Base-by-base conservation (phyloP, 2,888 invertebrate genomes). In the Sarcophaga subvicina region DNA sequence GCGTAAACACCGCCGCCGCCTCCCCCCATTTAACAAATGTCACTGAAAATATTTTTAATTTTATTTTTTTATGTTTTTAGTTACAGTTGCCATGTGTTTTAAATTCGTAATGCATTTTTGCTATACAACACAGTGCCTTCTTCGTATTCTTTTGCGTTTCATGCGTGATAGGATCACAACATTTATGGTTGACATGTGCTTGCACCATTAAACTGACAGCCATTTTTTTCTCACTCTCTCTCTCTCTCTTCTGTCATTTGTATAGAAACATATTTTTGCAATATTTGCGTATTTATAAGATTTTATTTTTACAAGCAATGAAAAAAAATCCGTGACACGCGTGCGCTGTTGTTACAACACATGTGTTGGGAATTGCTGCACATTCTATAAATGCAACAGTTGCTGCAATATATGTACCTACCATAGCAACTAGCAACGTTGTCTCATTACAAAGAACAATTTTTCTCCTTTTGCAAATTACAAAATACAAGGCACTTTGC, bases 181-280 rank as follows among this genome's bases (percentile, higher is more conserved):
- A 80, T 77, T 75, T 70, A 75, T 66, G 60, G 78, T 75, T 79
- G 83, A 87, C 86, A 87, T 87, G 83, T 84, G 84, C 86, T 84
- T 60, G 67, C 75, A 84, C 83, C 78, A 84, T 84, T 87, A 79
- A 84, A 81, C 78, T 79, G 83, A 84, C 86, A 84, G 81, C 80
- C 83, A 83, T 85, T 81, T 86, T 78, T 83, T 6, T 54, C 49
- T 14, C 14, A 0, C 54, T 54, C 54, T 54, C 12, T 83, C 25
- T 3, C 17, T 17, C 5, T 12, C 54, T 17, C 54, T 54, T 1
- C 37, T 49, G 49, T 54, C 54, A 14, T 54, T 54, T 4, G 2
- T 4, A 17, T 3, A 11, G 14, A 54, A 54, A 37, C 2, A 54
- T 54, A 54, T 17, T 54, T 54, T 54, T 54, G 12, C 54, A 54